Evolutionary conservation across 2,113 vertebrate species (phyloP), one percentile per base, ranked within the genome.

Genomic region (Uria lomvia): DNA sequence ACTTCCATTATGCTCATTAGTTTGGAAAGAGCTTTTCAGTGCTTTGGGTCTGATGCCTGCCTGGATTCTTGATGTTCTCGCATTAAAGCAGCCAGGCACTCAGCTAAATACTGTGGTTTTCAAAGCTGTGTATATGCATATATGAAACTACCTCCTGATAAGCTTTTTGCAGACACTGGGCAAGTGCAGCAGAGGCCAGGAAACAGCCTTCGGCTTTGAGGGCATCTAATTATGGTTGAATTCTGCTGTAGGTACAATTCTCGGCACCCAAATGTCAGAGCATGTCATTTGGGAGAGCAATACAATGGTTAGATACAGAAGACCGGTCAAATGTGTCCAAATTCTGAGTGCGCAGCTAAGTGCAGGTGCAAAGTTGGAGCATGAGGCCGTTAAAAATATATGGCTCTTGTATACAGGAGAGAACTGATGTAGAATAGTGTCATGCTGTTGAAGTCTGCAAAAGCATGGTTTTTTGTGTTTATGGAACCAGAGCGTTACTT

Each of bases 261-360:
- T 4, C 1, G 2, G 50, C 49, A 12, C 26, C 29, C 45, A 71
- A 38, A 71, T 17, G 43, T 42, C 4, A 3, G 6, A 88, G 14
- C 29, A 2, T 40, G 24, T 55, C 7, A 42, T 85, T n/a, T 68
- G 26, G 16, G 26, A 78, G 52, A 65, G 49, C 26, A 40, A 0
- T 78, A 14, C 36, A 58, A 3, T 43, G 42, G 29, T 71, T 70
- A 36, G 43, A 59, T 65, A 68, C 3, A 49, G 58, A 95, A 30
- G 23, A 76, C 19, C 0, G 0, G 17, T 49, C 55, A 58, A 5
- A n/a, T 70, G 34, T 81, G 21, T 45, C 29, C 1, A 1, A 30
- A 58, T 68, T 68, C 49, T 12, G 34, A 59, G 18, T 0, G 2
- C 40, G 34, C 36, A 47, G 20, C 62, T 65, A 47, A 68, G 32